Evolutionary conservation across 2,797 vertebrate species (phyloP).

Genomic region (Chaetophractus vellerosus): DNA sequence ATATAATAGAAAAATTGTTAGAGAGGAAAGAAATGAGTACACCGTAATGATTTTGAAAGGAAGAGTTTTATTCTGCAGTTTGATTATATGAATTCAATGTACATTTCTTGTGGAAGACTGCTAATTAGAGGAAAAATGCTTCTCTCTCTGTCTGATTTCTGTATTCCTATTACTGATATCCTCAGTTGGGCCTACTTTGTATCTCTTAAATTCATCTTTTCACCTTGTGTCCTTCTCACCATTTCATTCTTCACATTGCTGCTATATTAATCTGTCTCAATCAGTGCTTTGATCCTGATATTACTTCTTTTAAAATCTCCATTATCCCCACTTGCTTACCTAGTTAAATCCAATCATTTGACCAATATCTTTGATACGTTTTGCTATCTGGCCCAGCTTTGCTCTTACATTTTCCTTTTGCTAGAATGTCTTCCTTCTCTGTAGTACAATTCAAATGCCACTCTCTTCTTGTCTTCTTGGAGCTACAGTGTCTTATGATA

Average conservation of each 20-base stretch:
- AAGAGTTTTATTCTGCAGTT: background rate
- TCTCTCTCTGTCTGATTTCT: constrained; percentile 5
- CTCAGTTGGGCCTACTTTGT: background rate
- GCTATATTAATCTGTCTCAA: background rate
- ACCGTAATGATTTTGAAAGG: background rate
- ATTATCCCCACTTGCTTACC: background rate
- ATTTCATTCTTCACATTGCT: background rate
- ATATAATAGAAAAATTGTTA: background rate
- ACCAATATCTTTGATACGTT: background rate
- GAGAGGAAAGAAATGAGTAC: background rate
- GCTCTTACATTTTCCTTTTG: background rate
- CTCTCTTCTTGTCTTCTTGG: background rate
- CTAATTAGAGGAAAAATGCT: background rate
- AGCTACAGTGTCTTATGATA: background rate
- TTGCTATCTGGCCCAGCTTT: background rate
- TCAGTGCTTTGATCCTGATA: background rate
- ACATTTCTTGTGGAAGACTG: constrained; percentile 21
- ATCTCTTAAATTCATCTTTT: background rate
- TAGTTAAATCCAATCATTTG: background rate
- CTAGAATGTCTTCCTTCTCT: background rate
- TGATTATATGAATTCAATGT: background rate
- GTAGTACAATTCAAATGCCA: background rate
- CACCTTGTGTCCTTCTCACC: background rate
- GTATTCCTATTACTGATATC: background rate
- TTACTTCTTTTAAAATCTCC: background rate